A percentile compares a stretch with the other conserved stretches of the same genome.
These are phyloP conservation scores for Saxidomus purpurata DNA, from an alignment of 1,140 invertebrate genomes.

Conservation along the genomic window DNA sequence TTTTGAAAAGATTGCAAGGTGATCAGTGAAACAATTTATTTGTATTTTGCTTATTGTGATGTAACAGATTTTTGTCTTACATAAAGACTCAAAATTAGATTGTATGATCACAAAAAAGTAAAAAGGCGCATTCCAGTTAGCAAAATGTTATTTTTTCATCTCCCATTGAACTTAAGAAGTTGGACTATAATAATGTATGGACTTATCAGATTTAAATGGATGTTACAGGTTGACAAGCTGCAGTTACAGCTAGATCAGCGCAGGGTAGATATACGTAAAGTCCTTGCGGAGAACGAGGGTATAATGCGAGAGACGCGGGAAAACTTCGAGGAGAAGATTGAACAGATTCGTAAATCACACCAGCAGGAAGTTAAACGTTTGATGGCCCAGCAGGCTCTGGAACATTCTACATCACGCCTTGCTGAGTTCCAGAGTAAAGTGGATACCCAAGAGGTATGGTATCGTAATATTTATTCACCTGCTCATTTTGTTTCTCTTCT, in stretches of 20 bases:
- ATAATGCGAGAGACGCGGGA: constrained; percentile 76
- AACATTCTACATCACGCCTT: constrained; percentile 81
- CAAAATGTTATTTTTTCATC: too few species aligned
- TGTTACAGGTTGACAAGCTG: constrained; percentile 78
- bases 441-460: constrained; percentile 82
- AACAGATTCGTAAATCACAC: constrained; percentile 77
- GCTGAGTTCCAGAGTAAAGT: constrained; percentile 83
- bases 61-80: too few species aligned
- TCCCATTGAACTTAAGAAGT: too few species aligned
- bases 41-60: too few species aligned
- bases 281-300: constrained; percentile 81
- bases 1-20: too few species aligned
- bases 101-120: too few species aligned
- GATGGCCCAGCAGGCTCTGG: constrained; percentile 81
- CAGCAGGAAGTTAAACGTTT: constrained; percentile 82
- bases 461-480: not conserved
- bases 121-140: too few species aligned
- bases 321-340: constrained; percentile 76
- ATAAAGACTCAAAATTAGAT: too few species aligned
- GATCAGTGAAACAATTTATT: too few species aligned
- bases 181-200: too few species aligned
- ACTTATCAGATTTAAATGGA: too few species aligned
- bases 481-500: too few species aligned
- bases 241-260: constrained; percentile 82
- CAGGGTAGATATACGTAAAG: constrained; percentile 80